Base-by-base conservation (phyloP, 2,797 vertebrate genomes). In the Dicrostonyx torquatus region DNA sequence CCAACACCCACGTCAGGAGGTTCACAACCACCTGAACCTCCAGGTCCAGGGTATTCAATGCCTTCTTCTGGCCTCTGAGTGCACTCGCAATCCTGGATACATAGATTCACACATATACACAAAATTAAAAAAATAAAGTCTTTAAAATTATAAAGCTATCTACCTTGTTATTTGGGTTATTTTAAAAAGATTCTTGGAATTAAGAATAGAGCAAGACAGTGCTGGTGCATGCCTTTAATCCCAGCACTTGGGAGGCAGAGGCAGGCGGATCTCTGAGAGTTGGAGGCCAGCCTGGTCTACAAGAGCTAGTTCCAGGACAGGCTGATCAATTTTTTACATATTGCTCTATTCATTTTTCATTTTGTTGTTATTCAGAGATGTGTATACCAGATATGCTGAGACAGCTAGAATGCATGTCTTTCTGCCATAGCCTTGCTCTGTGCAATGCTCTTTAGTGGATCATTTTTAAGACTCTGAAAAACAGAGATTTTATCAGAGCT, bases 81-180 rank as follows among this genome's bases (percentile, higher is more conserved):
- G 15, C 40, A 62, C 14, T 9, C 62, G 24, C 37, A 82, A 40
- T 43, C 26, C 8, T 62, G 37, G 55, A 40, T 26, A 82, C 37
- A 37, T 70, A 37, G 9, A 62, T 2, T 11, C 9, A 20, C 26
- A 43, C 53, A 64, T 12, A 83, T 12, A 62, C 17, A 83, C 37
- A 45, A 11, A 83, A 83, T 45, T 29, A 20, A 80, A 58, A 58
- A 80, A 31, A 43, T 31, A 83, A 83, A 62, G 45, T 31, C 80
- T 87, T 62, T 55, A 50, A 86, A 91, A 85, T 88, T 85, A 29
- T 62, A 31, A 95, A 20, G n/a, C 72, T 90, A 78, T 87, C 15
- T 76, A 58, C 17, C 62, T n/a, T 29, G 3, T 31, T 66, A 37
- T 90, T 94, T 92, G 24, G 53, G 84, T 64, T 85, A 80, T 8